These are phyloP conservation scores for Drosophila subsilvestris DNA, from an alignment of 2,888 invertebrate genomes.

Conservation along the genomic window DNA sequence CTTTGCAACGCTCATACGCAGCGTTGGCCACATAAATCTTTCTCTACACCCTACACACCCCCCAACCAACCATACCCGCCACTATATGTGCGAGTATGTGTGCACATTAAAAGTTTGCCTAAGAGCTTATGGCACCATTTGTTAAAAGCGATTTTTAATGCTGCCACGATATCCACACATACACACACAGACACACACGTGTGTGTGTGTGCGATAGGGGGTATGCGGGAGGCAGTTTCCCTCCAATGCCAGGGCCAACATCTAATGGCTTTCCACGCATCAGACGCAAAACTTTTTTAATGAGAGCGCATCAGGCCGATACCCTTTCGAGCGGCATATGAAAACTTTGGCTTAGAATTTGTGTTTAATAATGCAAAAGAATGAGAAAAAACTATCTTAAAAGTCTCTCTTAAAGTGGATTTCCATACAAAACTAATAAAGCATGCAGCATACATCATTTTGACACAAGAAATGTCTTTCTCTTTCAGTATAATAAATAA, in stretches of 20 bases:
- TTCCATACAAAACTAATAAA: no score
- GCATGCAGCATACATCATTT: no score
- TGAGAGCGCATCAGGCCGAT: slow-evolving; percentile 52
- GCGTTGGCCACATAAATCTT: slow-evolving; percentile 70
- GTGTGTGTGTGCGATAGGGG: neutral
- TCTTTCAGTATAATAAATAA: no score
- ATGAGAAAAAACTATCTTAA: neutral
- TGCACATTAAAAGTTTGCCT: slow-evolving; percentile 77
- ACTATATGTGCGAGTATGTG: slow-evolving; percentile 39
- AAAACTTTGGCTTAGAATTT: neutral
- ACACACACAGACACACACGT: slow-evolving; percentile 1
- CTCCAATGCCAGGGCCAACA: slow-evolving; percentile 52
- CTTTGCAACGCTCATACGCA: slow-evolving; percentile 59
- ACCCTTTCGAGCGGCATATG: slow-evolving; percentile 37
- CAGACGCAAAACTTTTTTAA: slow-evolving; percentile 66
- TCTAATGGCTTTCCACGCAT: slow-evolving; percentile 71
- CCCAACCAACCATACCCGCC: slow-evolving; percentile 9
- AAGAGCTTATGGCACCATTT: slow-evolving; percentile 77
- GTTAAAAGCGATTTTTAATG: slow-evolving; percentile 79
- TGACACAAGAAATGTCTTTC: no score
- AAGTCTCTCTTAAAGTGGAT: neutral
- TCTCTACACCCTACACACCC: slow-evolving; percentile 10
- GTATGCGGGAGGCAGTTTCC: neutral
- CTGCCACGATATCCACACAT: slow-evolving; percentile 58
- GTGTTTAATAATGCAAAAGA: neutral